Conservation (phyloP, 2,888 invertebrate species). For the Dimorphilus gyrociliatus region DNA sequence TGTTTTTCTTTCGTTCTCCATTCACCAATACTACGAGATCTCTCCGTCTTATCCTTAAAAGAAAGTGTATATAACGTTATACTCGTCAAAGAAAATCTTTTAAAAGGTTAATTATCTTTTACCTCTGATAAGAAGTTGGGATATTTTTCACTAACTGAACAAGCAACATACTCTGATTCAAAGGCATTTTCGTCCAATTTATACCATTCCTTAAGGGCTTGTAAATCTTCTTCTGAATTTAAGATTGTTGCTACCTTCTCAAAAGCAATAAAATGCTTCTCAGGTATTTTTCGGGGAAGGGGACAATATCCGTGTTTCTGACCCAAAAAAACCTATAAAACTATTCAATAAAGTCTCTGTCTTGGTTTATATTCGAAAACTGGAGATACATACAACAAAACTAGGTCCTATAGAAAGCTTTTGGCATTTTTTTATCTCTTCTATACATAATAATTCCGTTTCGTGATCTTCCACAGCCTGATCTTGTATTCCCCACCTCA, state of each 20-base stretch:
- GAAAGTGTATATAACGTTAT: no score
- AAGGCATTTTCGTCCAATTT: constrained; percentile 4
- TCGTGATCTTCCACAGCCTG: constrained; percentile 20
- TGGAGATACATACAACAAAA: constrained; percentile 24
- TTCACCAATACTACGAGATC: no score
- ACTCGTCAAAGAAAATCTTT: no score
- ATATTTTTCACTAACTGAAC: no score
- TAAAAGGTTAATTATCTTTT: no score
- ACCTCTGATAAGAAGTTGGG: no score
- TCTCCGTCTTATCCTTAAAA: no score
- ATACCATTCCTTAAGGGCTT: constrained; percentile 4
- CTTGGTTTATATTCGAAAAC: no score
- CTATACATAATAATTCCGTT: constrained; percentile 17
- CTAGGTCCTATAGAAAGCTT: constrained; percentile 19
- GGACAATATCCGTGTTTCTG: constrained; percentile 6
- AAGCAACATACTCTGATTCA: constrained; percentile 1
- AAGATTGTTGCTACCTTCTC: not conserved
- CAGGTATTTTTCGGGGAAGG: constrained; percentile 4
- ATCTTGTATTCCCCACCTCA: constrained; percentile 21
- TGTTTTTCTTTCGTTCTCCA: no score
- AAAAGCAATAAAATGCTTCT: constrained; percentile 5
- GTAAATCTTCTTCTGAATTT: not conserved
- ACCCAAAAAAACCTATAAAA: constrained; percentile 7
- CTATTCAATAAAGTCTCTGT: no score
- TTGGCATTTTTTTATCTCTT: constrained; percentile 20